Conservation (phyloP, 1,140 invertebrate genomes). For the Bicyclus anynana region DNA sequence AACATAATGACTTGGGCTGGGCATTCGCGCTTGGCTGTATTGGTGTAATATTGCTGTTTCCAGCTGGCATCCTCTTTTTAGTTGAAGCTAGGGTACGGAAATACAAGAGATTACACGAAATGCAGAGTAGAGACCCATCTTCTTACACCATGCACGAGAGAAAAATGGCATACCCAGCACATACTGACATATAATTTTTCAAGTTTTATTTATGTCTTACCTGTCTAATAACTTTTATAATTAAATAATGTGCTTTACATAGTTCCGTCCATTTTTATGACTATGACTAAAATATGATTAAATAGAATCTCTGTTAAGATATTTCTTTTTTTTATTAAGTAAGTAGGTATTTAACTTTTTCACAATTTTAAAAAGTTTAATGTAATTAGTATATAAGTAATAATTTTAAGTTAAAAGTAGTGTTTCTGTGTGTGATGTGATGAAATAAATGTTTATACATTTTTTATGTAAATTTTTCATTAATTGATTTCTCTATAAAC, state of each 20-base stretch:
- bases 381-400: no score
- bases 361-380: no score
- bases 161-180: constrained; percentile 68
- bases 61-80: constrained; percentile 87
- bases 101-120: constrained; percentile 82
- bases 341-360: no score
- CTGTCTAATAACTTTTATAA: background rate
- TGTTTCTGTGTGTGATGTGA: no score
- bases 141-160: constrained; percentile 79
- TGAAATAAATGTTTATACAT: no score
- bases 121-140: constrained; percentile 80
- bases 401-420: no score
- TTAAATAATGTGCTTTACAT: background rate
- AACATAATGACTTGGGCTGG: constrained; percentile 97
- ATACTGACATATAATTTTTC: constrained; percentile 77
- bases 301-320: background rate
- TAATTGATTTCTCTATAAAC: no score
- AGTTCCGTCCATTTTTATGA: constrained; percentile 1
- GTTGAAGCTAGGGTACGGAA: constrained; percentile 88
- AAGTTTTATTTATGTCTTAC: background rate
- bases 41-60: constrained; percentile 84
- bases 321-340: background rate
- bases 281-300: background rate
- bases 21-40: constrained; percentile 92
- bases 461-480: no score